A percentile compares a stretch with the other conserved stretches of the same genome.
Evolutionary conservation across 2,797 vertebrate species (phyloP).

Genomic region (Coilia nasus): DNA sequence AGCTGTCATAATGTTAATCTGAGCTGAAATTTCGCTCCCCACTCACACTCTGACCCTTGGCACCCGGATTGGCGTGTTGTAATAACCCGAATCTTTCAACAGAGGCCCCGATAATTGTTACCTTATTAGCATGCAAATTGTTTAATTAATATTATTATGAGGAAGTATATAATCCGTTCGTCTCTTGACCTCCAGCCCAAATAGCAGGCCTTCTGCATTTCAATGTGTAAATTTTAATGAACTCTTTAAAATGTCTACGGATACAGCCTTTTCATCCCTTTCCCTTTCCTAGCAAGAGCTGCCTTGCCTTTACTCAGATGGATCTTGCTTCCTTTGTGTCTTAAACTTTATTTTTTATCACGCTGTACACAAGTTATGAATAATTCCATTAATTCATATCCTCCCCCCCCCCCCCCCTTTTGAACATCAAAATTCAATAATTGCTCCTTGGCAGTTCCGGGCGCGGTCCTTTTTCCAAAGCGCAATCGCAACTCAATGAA

Average conservation of each 20-base stretch:
- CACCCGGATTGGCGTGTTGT: slow-evolving; percentile 99
- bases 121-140: slow-evolving; percentile 99
- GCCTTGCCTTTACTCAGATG: slow-evolving; percentile 67
- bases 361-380: slow-evolving; percentile 81
- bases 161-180: slow-evolving; percentile 99
- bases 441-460: slow-evolving; percentile 85
- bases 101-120: slow-evolving; percentile 99
- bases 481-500: slow-evolving; percentile 81
- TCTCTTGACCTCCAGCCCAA: slow-evolving; percentile 99
- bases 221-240: slow-evolving; percentile 90
- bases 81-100: slow-evolving; percentile 99
- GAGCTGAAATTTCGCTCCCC: slow-evolving; percentile 98
- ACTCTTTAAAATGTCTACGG: slow-evolving; percentile 82
- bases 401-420: slow-evolving; percentile 59
- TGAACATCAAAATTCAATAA: slow-evolving; percentile 94
- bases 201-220: slow-evolving; percentile 89
- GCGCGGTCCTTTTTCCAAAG: slow-evolving; percentile 73
- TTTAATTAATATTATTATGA: slow-evolving; percentile 99
- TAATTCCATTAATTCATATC: slow-evolving; percentile 75
- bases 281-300: slow-evolving; percentile 68
- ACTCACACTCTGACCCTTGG: slow-evolving; percentile 97
- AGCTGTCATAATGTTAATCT: slow-evolving; percentile 99
- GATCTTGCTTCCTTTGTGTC: slow-evolving; percentile 79
- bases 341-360: slow-evolving; percentile 74
- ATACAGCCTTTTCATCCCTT: slow-evolving; percentile 79